phyloP scores from a whole-genome alignment of 2,113 vertebrate genomes.

The Promerops cafer region DNA sequence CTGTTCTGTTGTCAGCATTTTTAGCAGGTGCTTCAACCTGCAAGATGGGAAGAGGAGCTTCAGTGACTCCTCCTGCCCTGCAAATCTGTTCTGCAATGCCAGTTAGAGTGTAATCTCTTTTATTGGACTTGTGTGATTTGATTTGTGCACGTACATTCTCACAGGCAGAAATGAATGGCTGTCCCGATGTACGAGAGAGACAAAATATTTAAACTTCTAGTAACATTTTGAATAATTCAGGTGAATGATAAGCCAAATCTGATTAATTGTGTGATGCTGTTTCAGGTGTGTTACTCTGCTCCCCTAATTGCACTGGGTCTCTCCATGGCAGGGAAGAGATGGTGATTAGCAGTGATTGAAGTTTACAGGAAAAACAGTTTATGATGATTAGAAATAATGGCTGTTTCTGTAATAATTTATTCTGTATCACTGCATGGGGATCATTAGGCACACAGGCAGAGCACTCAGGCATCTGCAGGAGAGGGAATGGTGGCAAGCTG shows the following conservation, averaged over 20 bases:
- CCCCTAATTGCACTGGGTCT: background rate
- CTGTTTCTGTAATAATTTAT: background rate
- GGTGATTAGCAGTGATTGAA: background rate
- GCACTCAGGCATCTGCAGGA: background rate
- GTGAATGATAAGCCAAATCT: background rate
- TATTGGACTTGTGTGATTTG: background rate
- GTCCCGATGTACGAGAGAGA: background rate
- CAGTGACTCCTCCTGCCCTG: background rate
- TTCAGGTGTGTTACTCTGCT: background rate
- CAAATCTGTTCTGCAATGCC: background rate
- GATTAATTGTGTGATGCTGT: background rate
- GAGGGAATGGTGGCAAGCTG: background rate
- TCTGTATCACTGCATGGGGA: background rate
- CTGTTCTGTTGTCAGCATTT: background rate
- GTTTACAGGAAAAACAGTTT: constrained; percentile 13
- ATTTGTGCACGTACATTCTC: background rate
- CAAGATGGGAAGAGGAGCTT: background rate
- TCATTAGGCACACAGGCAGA: background rate
- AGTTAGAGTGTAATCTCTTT: background rate
- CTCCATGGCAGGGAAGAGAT: background rate
- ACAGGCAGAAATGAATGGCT: background rate
- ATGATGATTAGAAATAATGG: background rate
- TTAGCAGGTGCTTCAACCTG: background rate
- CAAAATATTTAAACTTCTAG: background rate
- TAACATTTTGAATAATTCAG: background rate